Conservation (phyloP, 2,888 invertebrate species). For the Harmothoe impar region DNA sequence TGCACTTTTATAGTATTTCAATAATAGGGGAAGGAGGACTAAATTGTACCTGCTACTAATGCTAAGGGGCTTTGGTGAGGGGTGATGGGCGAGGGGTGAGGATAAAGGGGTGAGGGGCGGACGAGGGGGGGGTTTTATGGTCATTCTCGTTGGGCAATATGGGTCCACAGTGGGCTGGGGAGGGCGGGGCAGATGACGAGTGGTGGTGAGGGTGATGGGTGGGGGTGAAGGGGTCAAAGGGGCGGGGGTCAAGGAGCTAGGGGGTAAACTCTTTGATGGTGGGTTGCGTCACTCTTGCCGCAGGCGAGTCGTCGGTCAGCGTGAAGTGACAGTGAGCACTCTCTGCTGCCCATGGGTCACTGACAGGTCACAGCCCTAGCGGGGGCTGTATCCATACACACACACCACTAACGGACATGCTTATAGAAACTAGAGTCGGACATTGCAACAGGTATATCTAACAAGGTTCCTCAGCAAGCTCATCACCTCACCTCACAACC, state of each 20-base stretch:
- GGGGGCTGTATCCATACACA: too few relatives aligned
- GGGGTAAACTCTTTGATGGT: constrained; percentile 34
- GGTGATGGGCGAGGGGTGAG: background rate
- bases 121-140: background rate
- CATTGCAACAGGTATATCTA: too few relatives aligned
- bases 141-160: constrained; percentile 23
- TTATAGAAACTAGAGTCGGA: too few relatives aligned
- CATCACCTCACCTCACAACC: too few relatives aligned
- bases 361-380: background rate
- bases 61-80: background rate
- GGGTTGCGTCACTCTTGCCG: background rate
- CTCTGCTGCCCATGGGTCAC: background rate
- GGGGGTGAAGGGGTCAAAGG: background rate
- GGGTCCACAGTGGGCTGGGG: background rate
- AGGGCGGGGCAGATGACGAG: background rate
- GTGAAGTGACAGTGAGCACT: constrained; percentile 31
- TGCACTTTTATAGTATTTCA: too few relatives aligned
- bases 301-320: constrained; percentile 1
- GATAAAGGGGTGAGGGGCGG: background rate
- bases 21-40: too few relatives aligned
- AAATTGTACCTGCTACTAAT: too few relatives aligned
- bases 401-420: too few relatives aligned
- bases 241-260: background rate
- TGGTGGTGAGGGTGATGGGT: background rate
- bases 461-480: too few relatives aligned